Evolutionary conservation across 2,888 invertebrate species (phyloP), one percentile per base, ranked within the genome.

Genomic region (Drosophila suboccidentalis): DNA sequence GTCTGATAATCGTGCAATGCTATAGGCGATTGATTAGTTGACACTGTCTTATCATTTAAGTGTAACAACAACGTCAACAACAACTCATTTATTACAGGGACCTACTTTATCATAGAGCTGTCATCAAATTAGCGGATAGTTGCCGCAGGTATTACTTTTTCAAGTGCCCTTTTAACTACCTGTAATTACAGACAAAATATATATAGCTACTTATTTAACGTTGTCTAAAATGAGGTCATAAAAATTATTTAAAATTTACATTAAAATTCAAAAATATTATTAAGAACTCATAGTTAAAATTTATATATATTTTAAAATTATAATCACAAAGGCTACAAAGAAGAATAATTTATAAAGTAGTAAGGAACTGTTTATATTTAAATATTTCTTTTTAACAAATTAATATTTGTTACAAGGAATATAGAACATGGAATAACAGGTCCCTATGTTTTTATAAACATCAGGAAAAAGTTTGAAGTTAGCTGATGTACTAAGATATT

Each of bases 51-150:
- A 57, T 57, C 55, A 57, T 41, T 54, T 32, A 41, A 29, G 59
- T 47, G 58, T 38, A 15, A 34, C 47, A 57, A 62, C 22, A 55
- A 43, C 43, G 43, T 59, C 39, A 17, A 17, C 13, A 26, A 26
- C 47, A 47, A 19, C 17, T 9, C 47, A 9, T 51, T 43, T 41
- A 44, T 50, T 59, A 53, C 55, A 54, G 39, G 17, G 9, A n/a
- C n/a, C 36, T n/a, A 50, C n/a, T 43, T 19, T 66, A 72, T 77
- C 75, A 11, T 11, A n/a, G n/a, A 26, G 13, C 26, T 51, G 38
- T 34, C 63, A 69, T 73, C 73, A 59, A 59, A 65, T 64, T 34
- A 57, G 29, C 22, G 39, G 11, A 10, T 47, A 47, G 26, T 34
- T 22, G 29, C 50, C 36, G 17, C 26, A 54, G 46, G 44, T 36